phyloP scores from a whole-genome alignment of 2,888 invertebrate genomes.

The Phorcus lineatus region DNA sequence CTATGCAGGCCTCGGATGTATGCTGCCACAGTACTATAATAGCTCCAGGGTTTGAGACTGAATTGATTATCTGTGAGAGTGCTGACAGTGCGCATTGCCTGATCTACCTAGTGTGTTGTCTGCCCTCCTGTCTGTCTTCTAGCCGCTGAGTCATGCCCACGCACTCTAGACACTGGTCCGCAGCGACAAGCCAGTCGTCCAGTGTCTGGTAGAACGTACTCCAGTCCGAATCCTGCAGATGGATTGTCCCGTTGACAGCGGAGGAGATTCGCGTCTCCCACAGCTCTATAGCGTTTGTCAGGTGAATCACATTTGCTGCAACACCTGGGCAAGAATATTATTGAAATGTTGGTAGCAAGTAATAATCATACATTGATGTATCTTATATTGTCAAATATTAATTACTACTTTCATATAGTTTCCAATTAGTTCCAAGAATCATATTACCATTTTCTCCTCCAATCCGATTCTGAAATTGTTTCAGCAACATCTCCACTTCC shows the following conservation, averaged over 20 bases:
- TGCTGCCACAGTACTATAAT: not conserved
- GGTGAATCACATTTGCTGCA: slow-evolving; percentile 68
- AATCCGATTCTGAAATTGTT: slow-evolving; percentile 71
- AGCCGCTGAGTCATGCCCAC: slow-evolving; percentile 69
- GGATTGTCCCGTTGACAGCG: slow-evolving; percentile 53
- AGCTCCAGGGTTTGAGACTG: not conserved
- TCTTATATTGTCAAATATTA: too few relatives aligned
- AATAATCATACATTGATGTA: too few relatives aligned
- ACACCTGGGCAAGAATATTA: slow-evolving; percentile 54
- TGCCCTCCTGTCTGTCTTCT: slow-evolving; percentile 61
- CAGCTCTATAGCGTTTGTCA: slow-evolving; percentile 69
- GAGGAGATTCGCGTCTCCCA: slow-evolving; percentile 70
- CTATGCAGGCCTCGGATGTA: not conserved
- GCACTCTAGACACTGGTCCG: slow-evolving; percentile 62
- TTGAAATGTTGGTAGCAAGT: too few relatives aligned
- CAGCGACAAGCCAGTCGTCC: slow-evolving; percentile 71
- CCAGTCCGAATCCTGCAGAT: slow-evolving; percentile 73
- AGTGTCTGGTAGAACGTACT: slow-evolving; percentile 64
- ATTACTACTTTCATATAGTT: too few relatives aligned
- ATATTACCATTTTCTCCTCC: slow-evolving; percentile 75
- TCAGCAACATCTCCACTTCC: slow-evolving; percentile 68
- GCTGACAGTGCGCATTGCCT: not conserved
- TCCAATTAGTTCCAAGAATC: too few relatives aligned
- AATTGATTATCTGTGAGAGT: not conserved
- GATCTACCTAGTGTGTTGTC: slow-evolving; percentile 64